Evolutionary conservation across 2,888 invertebrate genomes (phyloP), one percentile per base, ranked within the genome.

Genomic region (Drosophila macrospina): DNA sequence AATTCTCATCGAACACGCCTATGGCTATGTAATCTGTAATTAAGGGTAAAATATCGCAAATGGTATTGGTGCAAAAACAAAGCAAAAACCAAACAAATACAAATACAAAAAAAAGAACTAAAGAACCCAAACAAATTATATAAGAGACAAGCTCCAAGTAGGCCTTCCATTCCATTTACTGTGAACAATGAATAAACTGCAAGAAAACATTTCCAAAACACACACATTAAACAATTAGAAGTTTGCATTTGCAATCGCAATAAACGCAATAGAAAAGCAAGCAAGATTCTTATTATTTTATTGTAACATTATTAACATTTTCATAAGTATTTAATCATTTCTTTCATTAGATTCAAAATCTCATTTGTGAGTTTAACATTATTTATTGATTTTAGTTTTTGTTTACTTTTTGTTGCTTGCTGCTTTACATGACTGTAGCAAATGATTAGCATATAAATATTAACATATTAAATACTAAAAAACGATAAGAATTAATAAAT

Each of bases 11-110:
- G 66, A 69, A 69, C 66, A 54, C 67, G 84, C 85, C 86, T 64
- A 78, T 84, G 84, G 87, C 80, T 76, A 71, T 89, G 88, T 90
- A 88, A 87, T 86, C 81, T 84, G 79, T 72, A 85, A 86, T 89
- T 90, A 90, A 90, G 90, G 90, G 90, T 90, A 90, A 90, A 90
- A 90, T 90, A 90, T 90, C 90, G 90, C 88, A 90, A 88, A 90
- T 88, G 89, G 90, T 90, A 90, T 90, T 90, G 90, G 91, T 90
- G 90, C 79, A 86, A 83, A 84, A 79, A 80, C 67, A 67, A 75
- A 66, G 67, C 68, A 57, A 76, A 76, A 52, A 56, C 54, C 61
- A 74, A 62, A 55, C 74, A 61, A 66, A 42, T n/a, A n/a, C n/a
- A n/a, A 76, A 70, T 65, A 66, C 62, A 52, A 74, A 74, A 4